phyloP scores from a whole-genome alignment of 2,113 vertebrate species.

The Eidolon helvum region DNA sequence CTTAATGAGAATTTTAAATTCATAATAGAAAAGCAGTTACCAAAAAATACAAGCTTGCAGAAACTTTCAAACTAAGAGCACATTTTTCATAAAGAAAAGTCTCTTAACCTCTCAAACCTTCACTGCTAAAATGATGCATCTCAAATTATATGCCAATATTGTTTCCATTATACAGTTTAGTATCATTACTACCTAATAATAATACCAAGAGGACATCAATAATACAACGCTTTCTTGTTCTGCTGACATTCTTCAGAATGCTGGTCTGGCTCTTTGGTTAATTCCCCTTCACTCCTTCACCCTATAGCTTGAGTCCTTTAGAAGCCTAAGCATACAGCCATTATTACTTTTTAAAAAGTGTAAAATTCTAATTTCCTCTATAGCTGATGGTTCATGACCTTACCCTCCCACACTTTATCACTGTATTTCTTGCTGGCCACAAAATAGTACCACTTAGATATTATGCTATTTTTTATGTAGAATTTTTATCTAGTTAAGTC shows the following conservation, averaged over 20 bases:
- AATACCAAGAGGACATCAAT: background rate
- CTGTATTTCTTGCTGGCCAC: background rate
- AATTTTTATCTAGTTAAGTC: background rate
- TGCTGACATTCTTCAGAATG: background rate
- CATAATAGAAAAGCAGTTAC: background rate
- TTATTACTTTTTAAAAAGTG: background rate
- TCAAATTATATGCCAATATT: background rate
- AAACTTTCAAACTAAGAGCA: constrained; percentile 1
- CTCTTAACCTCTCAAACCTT: background rate
- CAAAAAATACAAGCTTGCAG: background rate
- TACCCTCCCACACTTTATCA: background rate
- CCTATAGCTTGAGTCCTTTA: background rate
- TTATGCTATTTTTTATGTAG: background rate
- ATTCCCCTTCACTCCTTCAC: background rate
- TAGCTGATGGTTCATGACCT: background rate
- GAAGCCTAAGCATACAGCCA: background rate
- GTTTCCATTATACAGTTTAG: background rate
- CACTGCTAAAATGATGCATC: background rate
- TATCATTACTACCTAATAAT: background rate
- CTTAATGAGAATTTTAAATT: background rate
- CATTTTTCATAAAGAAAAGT: background rate
- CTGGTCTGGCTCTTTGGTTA: background rate
- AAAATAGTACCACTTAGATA: background rate
- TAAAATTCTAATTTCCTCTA: background rate
- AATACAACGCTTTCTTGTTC: background rate